Base-by-base conservation (phyloP, 2,113 vertebrate genomes). In the Eulemur macaco region DNA sequence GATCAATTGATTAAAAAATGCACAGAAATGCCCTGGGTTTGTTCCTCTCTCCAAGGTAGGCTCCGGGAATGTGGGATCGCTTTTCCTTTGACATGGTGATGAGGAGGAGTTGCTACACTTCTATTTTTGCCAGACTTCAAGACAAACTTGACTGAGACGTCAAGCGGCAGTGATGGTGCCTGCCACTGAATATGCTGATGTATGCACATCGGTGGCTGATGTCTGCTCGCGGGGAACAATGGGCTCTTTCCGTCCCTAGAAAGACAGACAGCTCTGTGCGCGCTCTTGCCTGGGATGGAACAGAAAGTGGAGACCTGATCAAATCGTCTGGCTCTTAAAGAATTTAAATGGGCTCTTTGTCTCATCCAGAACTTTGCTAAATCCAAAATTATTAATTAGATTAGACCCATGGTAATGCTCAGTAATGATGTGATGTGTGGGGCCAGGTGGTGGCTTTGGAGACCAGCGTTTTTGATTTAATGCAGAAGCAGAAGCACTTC, bases 61-160 rank as follows among this genome's bases (percentile, higher is more conserved):
- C 73, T 42, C 20, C 37, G 63, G 78, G 54, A 23, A 56, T 0
- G 7, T 7, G 76, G 81, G 58, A 50, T 80, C 54, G 37, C 37
- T 68, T 60, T 81, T 93, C 77, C 97, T 98, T 73, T 15, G 93
- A 94, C 94, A 94, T 0, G 2, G 5, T 20, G 20, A 81, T 86
- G 39, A 96, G 69, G 97, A 88, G 78, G 63, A 93, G 77, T 0
- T 86, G 68, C 74, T 17, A 25, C 21, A 34, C 47, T 87, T 92
- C 94, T 86, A 68, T 92, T 96, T 97, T 69, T 94, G 95, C 97
- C 96, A 92, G 93, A 92, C 74, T 82, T 95, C 93, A 97, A 25
- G 89, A 85, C 47, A 94, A 97, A 97, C 84, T 94, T 97, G 96
- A 94, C 64, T 77, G 96, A 54, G 89, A 96, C 60, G 81, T 97